Evolutionary conservation across 2,113 vertebrate species (phyloP).

Genomic region (Thunnus thynnus): DNA sequence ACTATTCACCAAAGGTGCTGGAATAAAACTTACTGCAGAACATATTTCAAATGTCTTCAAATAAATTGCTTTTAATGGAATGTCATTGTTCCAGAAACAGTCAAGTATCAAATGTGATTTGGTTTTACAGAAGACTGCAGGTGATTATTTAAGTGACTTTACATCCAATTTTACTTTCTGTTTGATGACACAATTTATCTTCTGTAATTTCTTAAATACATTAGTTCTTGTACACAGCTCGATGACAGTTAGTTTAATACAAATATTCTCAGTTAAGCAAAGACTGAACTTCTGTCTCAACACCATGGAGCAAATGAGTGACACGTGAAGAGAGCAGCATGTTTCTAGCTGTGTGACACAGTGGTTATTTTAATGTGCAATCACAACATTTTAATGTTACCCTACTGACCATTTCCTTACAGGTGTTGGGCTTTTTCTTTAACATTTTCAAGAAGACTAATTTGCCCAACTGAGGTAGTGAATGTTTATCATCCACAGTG

Average conservation of each 20-base stretch:
- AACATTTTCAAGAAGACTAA: neutral
- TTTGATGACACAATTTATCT: conserved; percentile 7
- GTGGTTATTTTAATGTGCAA: conserved; percentile 12
- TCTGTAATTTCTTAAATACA: neutral
- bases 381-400: neutral
- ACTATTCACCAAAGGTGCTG: neutral
- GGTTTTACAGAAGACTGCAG: conserved; percentile 10
- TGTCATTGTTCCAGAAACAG: conserved; percentile 11
- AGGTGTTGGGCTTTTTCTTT: neutral
- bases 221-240: neutral
- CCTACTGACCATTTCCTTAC: neutral
- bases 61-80: conserved; percentile 48
- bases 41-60: neutral
- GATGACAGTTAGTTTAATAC: conserved; percentile 19
- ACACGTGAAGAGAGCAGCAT: neutral
- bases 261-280: conserved; percentile 4
- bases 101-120: conserved; percentile 24
- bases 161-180: neutral
- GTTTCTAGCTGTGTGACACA: neutral
- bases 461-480: conserved; percentile 64
- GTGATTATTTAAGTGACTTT: neutral
- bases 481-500: conserved; percentile 39
- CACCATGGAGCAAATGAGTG: conserved; percentile 34
- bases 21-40: neutral
- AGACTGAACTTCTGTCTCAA: neutral